Conservation (phyloP, 1,140 invertebrate genomes). For the Hylyphantes graminicola region DNA sequence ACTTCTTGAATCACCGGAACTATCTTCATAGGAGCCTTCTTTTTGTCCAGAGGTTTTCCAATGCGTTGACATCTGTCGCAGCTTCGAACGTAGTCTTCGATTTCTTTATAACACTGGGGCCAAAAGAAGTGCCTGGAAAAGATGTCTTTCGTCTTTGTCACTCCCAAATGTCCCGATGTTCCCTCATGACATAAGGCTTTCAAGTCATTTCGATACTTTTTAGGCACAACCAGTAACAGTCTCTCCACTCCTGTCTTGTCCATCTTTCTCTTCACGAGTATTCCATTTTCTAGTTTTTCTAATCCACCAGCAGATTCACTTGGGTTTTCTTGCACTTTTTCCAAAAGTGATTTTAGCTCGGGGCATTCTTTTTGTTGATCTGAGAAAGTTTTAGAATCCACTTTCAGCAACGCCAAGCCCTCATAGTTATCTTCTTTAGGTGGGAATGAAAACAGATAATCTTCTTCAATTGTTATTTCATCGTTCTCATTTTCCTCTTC, state of each 20-base stretch:
- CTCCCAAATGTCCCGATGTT: not conserved
- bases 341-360: not conserved
- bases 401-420: not conserved
- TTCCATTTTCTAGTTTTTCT: too few species aligned
- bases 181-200: too few species aligned
- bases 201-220: too few species aligned
- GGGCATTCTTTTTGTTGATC: not conserved
- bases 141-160: constrained; percentile 9
- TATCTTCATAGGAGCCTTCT: not conserved
- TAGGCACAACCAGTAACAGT: too few species aligned
- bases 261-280: not conserved
- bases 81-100: not conserved
- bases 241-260: too few species aligned
- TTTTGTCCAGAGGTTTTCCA: not conserved
- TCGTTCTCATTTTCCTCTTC: not conserved
- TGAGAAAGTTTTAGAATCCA: not conserved
- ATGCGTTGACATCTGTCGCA: not conserved
- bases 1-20: constrained; percentile 14
- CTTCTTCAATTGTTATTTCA: not conserved
- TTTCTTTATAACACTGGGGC: constrained; percentile 8
- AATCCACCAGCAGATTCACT: too few species aligned
- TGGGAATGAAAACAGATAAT: not conserved
- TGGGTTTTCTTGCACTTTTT: not conserved
- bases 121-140: not conserved
- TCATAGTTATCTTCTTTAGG: not conserved